phyloP scores from a whole-genome alignment of 2,797 vertebrate genomes.

The Cichlasoma orientale region DNA sequence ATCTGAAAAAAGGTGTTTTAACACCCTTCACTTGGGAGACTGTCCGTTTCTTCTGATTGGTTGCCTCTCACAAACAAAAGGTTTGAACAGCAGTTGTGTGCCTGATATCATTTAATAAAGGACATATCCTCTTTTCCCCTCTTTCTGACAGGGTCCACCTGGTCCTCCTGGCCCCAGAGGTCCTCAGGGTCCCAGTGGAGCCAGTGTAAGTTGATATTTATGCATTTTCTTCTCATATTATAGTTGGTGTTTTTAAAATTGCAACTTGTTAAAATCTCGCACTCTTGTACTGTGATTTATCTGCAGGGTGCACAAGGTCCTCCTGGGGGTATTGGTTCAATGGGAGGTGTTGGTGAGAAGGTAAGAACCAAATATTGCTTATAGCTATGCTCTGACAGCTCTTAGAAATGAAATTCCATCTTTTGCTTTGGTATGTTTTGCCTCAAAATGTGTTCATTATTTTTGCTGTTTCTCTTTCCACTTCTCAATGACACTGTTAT shows the following conservation, averaged over 20 bases:
- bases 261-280: not conserved
- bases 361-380: slow-evolving; percentile 72
- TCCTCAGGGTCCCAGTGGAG: slow-evolving; percentile 93
- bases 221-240: not conserved
- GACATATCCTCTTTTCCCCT: not conserved
- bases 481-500: not conserved
- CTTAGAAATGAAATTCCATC: not conserved
- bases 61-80: not conserved
- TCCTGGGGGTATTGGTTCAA: slow-evolving; percentile 89
- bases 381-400: not conserved
- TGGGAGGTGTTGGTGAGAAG: slow-evolving; percentile 95
- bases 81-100: not conserved
- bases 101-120: not conserved
- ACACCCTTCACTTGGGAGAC: not conserved
- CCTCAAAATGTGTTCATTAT: not conserved
- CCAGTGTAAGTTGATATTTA: slow-evolving; percentile 86
- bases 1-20: not conserved
- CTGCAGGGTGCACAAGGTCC: slow-evolving; percentile 94
- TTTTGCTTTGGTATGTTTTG: not conserved
- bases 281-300: slow-evolving; percentile 27
- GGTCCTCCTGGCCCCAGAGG: slow-evolving; percentile 98
- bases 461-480: not conserved
- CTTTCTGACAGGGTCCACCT: slow-evolving; percentile 89
- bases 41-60: not conserved
- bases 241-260: not conserved